phyloP scores from a whole-genome alignment of 53 echinoderm and acorn worm species.

The Mesocentrotus franciscanus region DNA sequence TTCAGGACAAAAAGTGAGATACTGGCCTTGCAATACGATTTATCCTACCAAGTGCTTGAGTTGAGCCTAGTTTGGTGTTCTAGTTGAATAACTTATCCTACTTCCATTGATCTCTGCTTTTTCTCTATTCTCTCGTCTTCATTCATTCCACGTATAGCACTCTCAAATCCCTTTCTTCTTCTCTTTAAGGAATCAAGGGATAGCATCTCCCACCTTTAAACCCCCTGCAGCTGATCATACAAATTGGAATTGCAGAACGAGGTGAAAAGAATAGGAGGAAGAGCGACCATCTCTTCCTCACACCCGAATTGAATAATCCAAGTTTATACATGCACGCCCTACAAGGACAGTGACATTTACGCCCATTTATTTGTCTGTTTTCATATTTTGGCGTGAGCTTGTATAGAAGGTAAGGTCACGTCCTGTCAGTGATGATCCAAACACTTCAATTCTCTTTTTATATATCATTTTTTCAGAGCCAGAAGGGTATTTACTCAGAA shows the following conservation, averaged over 20 bases:
- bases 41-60: slow-evolving; percentile 34
- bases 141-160: background rate
- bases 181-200: background rate
- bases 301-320: slow-evolving; percentile 24
- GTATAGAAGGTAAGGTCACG: background rate
- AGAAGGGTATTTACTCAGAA: too few species aligned
- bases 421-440: background rate
- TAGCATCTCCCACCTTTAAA: background rate
- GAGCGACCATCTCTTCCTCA: background rate
- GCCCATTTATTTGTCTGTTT: slow-evolving; percentile 24
- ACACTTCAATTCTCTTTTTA: background rate
- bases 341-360: slow-evolving; percentile 44
- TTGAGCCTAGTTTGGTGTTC: slow-evolving; percentile 17
- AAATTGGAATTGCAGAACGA: slow-evolving; percentile 38
- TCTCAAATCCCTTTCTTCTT: background rate
- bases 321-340: slow-evolving; percentile 9
- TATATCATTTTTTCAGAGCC: background rate
- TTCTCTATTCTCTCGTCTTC: slow-evolving; percentile 5
- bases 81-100: slow-evolving; percentile 66
- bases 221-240: slow-evolving; percentile 65
- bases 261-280: slow-evolving; percentile 19
- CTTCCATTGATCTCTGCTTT: slow-evolving; percentile 48
- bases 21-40: slow-evolving; percentile 9
- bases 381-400: background rate
- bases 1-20: background rate